Base-by-base conservation (phyloP, 1,140 invertebrate species). In the Bombus balteatus region DNA sequence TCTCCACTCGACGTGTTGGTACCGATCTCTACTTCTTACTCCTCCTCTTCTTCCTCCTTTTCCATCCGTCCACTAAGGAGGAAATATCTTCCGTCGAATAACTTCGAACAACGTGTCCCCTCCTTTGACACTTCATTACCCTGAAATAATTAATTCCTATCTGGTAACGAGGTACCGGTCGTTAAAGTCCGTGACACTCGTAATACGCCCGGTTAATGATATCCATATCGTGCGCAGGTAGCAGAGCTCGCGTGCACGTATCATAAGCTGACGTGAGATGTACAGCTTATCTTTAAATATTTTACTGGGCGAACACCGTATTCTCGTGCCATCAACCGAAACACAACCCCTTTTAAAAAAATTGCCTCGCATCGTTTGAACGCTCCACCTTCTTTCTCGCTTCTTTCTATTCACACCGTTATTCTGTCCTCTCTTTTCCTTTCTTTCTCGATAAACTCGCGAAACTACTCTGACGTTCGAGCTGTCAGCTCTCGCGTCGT, bases 91-190 rank as follows among this genome's bases (percentile, higher is more conserved):
- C 88, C 77, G 85, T 89, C 85, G 88, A 89, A 90, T 90, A 89
- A 87, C 81, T 90, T 83, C 37, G 88, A 90, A 89, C 75, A 89
- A 89, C 88, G 87, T 76, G 84, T 70, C 74, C 86, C 83, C 62
- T 88, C 83, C 81, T 74, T 87, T 90, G 89, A 90, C 89, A 90
- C 89, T 90, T 90, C 88, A 90, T 90, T 90, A 90, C 83, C 79
- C 43, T 41, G 86, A 90, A 90, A 90, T 90, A 90, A 90, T 90
- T 90, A 90, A 90, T 90, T 90, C 47, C 89, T 88, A 90, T 90
- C 88, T 82, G 83, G 88, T 81, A 87, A 84, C 88, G 88, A 90
- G 88, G 70, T 89, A 65, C 79, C 83, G 80, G 86, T 84, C 86
- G 86, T 90, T 90, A 90, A 90, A 90, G 88, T 90, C 83, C 86